Evolutionary conservation across 1,140 invertebrate species (phyloP).

Genomic region (Akabosia matsudoensis): DNA sequence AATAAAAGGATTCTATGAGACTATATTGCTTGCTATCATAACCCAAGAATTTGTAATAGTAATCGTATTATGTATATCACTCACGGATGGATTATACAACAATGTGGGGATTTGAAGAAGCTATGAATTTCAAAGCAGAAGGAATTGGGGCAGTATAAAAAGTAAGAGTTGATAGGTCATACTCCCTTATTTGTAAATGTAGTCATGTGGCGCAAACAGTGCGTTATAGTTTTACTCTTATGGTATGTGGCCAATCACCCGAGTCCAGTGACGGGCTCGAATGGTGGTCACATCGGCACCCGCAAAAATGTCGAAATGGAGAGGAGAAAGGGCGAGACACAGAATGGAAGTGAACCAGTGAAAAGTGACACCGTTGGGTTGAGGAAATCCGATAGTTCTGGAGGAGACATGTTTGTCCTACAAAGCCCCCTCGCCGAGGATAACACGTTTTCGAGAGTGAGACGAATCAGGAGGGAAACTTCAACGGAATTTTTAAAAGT

Average conservation of each 20-base stretch:
- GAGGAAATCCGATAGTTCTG: not conserved
- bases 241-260: not conserved
- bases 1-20: not conserved
- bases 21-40: not conserved
- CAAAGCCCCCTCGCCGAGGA: not conserved
- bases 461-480: not conserved
- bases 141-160: slow-evolving; percentile 38
- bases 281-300: not conserved
- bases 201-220: slow-evolving; percentile 25
- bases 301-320: not conserved
- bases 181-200: slow-evolving; percentile 23
- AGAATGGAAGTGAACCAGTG: not conserved
- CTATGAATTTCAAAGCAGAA: not conserved
- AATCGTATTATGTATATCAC: not conserved
- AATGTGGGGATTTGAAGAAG: not conserved
- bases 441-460: not conserved
- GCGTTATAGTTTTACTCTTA: not conserved
- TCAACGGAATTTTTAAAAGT: slow-evolving; percentile 22
- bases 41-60: not conserved
- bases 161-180: slow-evolving; percentile 28
- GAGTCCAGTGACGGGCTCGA: not conserved
- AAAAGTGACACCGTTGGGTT: not conserved
- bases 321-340: not conserved
- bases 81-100: not conserved
- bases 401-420: not conserved